Conservation (phyloP, 2,888 invertebrate species). For the Xylocampa areola region DNA sequence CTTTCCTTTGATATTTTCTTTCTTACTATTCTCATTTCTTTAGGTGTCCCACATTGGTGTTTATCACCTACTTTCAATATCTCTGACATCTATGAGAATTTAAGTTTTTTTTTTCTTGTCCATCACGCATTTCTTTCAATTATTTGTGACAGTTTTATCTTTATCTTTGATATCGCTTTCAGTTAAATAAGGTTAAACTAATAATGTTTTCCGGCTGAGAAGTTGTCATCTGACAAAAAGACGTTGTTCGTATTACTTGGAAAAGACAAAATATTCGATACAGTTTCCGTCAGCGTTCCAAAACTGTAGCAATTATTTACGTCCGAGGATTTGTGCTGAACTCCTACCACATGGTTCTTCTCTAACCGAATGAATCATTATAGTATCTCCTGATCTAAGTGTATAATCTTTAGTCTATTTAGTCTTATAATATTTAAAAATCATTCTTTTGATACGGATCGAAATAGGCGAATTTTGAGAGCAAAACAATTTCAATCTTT, state of each 20-base stretch:
- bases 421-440: background rate
- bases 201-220: background rate
- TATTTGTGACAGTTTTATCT: conserved; percentile 20
- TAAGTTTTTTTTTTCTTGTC: conserved; percentile 14
- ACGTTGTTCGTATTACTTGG: background rate
- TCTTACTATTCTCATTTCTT: conserved; percentile 31
- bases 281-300: background rate
- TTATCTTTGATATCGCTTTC: conserved; percentile 8
- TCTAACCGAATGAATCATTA: too few species aligned
- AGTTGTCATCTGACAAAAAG: background rate
- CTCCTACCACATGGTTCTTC: too few species aligned
- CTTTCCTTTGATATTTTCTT: conserved; percentile 55
- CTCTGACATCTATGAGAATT: conserved; percentile 28
- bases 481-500: conserved; percentile 22
- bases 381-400: too few species aligned
- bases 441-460: background rate
- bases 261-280: background rate
- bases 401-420: too few species aligned
- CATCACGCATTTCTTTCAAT: conserved; percentile 19
- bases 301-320: too few species aligned
- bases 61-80: conserved; percentile 41
- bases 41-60: conserved; percentile 40
- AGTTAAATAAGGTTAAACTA: conserved; percentile 1
- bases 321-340: too few species aligned
- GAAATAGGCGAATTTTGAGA: conserved; percentile 18